These are phyloP conservation scores for Pseudobourletiella spinata DNA, from an alignment of 1,140 invertebrate genomes.

Conservation along the genomic window DNA sequence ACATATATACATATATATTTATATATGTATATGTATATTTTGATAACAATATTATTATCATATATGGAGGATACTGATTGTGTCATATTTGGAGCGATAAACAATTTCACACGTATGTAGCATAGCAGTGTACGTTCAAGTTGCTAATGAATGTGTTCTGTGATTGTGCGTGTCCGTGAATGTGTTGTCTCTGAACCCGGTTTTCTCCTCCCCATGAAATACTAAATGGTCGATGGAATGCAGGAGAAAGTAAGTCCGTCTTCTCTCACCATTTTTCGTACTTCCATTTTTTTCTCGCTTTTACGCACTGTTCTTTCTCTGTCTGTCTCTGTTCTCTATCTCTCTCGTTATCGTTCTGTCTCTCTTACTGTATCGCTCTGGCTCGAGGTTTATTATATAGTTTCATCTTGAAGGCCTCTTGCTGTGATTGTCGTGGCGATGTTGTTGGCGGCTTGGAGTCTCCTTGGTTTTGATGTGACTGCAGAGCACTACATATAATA, in stretches of 20 bases:
- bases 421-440: no score
- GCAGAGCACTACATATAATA: no score
- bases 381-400: no score
- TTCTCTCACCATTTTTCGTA: slow-evolving; percentile 14
- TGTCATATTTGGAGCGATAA: no score
- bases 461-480: no score
- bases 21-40: no score
- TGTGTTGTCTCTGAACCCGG: slow-evolving; percentile 27
- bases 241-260: slow-evolving; percentile 36
- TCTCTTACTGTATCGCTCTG: not conserved
- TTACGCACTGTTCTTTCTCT: not conserved
- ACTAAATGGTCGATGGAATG: slow-evolving; percentile 26
- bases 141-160: slow-evolving; percentile 9
- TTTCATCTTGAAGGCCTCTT: no score
- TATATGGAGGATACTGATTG: no score
- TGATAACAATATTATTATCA: no score
- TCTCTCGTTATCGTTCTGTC: not conserved
- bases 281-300: slow-evolving; percentile 11
- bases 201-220: slow-evolving; percentile 20
- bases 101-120: not conserved
- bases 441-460: no score
- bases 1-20: no score
- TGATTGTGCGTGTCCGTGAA: slow-evolving; percentile 24
- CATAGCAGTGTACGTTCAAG: not conserved
- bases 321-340: not conserved